Percentiles rank a stretch among this genome's conserved stretches.
phyloP scores from a whole-genome alignment of 2,888 invertebrate species.

The Frankliniella intonsa region DNA sequence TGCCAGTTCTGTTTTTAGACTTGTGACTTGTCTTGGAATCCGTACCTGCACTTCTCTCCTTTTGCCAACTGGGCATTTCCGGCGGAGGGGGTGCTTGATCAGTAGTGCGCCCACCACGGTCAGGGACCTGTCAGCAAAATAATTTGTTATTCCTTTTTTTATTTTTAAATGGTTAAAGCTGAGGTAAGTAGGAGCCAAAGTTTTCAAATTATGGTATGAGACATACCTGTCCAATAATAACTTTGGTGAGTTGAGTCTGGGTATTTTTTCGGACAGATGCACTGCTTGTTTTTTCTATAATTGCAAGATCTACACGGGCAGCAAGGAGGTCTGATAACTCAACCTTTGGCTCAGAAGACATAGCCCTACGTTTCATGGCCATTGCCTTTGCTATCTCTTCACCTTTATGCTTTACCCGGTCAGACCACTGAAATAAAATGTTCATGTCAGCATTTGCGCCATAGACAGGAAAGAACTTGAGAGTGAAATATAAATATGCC shows the following conservation, averaged over 20 bases:
- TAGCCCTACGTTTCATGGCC: constrained; percentile 50
- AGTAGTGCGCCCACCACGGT: constrained; percentile 86
- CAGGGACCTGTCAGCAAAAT: constrained; percentile 65
- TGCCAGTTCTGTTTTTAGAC: background rate
- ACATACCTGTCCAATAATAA: constrained; percentile 75
- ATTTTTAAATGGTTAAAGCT: background rate
- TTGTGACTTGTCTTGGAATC: background rate
- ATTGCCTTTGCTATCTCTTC: constrained; percentile 62
- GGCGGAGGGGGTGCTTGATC: constrained; percentile 92
- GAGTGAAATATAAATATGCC: constrained; percentile 13
- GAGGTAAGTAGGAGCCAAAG: background rate
- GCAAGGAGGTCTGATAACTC: constrained; percentile 74
- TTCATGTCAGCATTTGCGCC: background rate
- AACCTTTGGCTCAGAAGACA: constrained; percentile 60
- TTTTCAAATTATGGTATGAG: background rate
- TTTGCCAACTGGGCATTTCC: constrained; percentile 95
- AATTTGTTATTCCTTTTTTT: background rate
- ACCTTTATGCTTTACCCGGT: constrained; percentile 67
- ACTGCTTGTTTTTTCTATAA: constrained; percentile 89
- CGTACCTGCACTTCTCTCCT: constrained; percentile 43
- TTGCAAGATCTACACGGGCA: constrained; percentile 74
- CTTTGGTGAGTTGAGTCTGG: constrained; percentile 75
- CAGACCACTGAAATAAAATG: constrained; percentile 67
- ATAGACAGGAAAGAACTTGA: background rate
- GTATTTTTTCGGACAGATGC: constrained; percentile 82